Evolutionary conservation across 2,113 vertebrate genomes (phyloP), one percentile per base, ranked within the genome.

Genomic region (Spheniscus mendiculus): DNA sequence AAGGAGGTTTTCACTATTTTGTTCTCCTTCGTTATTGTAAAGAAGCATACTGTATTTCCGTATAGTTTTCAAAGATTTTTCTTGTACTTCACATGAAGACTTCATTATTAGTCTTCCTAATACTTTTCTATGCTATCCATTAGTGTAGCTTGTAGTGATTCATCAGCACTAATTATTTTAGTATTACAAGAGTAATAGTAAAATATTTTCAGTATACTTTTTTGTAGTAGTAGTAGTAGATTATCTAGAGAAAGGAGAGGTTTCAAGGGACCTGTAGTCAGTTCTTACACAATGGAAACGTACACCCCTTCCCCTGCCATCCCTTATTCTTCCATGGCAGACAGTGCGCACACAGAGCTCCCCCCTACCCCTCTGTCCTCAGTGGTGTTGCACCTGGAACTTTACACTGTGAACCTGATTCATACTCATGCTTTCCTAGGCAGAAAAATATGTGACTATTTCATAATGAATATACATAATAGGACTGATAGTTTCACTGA

Each of bases 311-410:
- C 34, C n/a, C 15, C 55, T 45, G 71, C 30, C n/a, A 29, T 9
- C 50, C 18, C n/a, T 18, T 15, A 10, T 4, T 56, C 42, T 44
- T 23, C 59, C 66, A 15, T 4, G 27, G 27, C n/a, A 78, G 40
- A 36, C 7, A 16, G 30, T 2, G 5, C 7, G 34, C 12, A 32
- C 2, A 15, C 0, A 59, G 50, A 58, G 44, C 30, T 67, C 8
- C 44, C 45, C 29, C 5, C 3, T 3, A 7, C 2, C 14, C 23
- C 30, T 10, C n/a, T 18, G n/a, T 10, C 45, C 34, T 27, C 36
- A 16, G 20, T 14, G 36, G 8, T 26, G 36, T 3, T 40, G 32
- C 26, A 45, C 29, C 32, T 56, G 32, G 42, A 56, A 30, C 59
- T 50, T 40, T 36, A 17, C 32, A 62, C 32, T 2, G 0, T 12